A percentile compares a stretch with the other conserved stretches of the same genome.
Evolutionary conservation across 2,888 invertebrate species (phyloP).

Genomic region (Neoitamus cyanurus): DNA sequence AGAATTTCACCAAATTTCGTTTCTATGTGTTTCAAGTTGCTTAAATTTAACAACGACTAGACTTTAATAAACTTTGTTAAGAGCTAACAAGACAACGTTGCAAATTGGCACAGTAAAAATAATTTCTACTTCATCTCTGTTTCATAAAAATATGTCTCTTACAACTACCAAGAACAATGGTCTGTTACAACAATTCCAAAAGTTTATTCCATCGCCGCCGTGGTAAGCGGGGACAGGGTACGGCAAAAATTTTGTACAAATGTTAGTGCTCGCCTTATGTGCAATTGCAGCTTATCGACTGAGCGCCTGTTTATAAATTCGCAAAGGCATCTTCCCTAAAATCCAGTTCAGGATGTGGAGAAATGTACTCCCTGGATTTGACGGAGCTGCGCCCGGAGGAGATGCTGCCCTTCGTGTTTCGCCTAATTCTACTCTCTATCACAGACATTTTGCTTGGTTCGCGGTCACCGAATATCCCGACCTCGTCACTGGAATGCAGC

Average conservation of each 20-base stretch:
- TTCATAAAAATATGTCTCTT: conserved; percentile 4
- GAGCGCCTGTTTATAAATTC: conserved; percentile 59
- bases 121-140: neutral
- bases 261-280: neutral
- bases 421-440: conserved; percentile 62
- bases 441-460: conserved; percentile 62
- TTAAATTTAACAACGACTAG: conserved; percentile 2
- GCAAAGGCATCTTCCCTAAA: conserved; percentile 66
- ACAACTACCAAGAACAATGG: neutral
- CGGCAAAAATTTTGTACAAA: neutral
- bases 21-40: neutral
- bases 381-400: conserved; percentile 63
- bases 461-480: conserved; percentile 26
- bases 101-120: conserved; percentile 46
- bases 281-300: neutral
- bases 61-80: conserved; percentile 4
- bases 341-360: conserved; percentile 58
- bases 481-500: conserved; percentile 52
- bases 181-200: conserved; percentile 8
- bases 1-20: conserved; percentile 54
- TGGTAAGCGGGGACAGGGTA: neutral
- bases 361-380: conserved; percentile 62
- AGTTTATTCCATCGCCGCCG: neutral
- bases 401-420: conserved; percentile 60
- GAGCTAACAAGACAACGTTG: conserved; percentile 31